Conservation (phyloP, 2,888 invertebrate genomes). For the Philhelius pedissequus region DNA sequence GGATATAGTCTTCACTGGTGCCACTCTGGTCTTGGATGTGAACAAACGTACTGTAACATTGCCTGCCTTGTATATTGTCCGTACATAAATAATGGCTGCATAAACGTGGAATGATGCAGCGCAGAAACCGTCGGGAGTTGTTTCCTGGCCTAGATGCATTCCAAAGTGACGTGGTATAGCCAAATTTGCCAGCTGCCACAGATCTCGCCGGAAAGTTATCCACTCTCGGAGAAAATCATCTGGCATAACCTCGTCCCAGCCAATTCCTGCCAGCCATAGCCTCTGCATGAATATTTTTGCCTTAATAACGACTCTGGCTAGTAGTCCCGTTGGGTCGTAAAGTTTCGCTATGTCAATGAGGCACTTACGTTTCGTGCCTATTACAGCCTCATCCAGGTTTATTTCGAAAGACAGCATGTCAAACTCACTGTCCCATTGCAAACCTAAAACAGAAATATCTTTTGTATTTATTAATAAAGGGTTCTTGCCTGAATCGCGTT, state of each 20-base stretch:
- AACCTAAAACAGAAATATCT: not conserved
- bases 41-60: not conserved
- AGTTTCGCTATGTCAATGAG: too few relatives aligned
- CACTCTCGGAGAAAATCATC: not conserved
- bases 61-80: not conserved
- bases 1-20: not conserved
- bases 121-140: too few relatives aligned
- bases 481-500: not conserved
- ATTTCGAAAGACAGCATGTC: constrained; percentile 17
- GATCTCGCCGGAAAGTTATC: not conserved
- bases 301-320: constrained; percentile 12
- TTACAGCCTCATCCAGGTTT: not conserved
- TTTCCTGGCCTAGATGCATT: too few relatives aligned
- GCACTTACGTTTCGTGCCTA: too few relatives aligned
- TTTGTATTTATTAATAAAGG: constrained; percentile 1
- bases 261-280: constrained; percentile 29
- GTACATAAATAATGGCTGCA: not conserved
- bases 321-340: too few relatives aligned
- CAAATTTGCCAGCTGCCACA: too few relatives aligned
- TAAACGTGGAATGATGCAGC: too few relatives aligned
- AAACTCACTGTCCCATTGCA: constrained; percentile 24
- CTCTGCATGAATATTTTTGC: constrained; percentile 23
- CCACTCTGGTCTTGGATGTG: not conserved
- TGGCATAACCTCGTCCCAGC: not conserved
- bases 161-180: too few relatives aligned